These are phyloP conservation scores for Macrosteles quadrilineatus DNA, from an alignment of 1,140 invertebrate species.

Conservation along the genomic window DNA sequence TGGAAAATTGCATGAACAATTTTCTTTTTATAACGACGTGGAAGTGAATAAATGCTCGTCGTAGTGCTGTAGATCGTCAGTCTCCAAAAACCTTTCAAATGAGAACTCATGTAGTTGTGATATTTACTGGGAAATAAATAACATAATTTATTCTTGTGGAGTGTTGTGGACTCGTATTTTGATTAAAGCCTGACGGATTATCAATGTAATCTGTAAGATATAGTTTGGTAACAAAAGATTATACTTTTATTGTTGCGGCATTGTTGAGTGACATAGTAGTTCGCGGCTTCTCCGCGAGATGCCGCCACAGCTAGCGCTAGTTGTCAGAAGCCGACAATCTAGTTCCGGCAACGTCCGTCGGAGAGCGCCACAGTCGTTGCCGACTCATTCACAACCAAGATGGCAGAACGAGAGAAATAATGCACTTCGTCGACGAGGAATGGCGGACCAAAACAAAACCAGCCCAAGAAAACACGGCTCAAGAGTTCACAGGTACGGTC, in stretches of 20 bases:
- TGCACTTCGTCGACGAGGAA: conserved; percentile 28
- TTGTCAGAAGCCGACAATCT: background rate
- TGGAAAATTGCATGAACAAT: background rate
- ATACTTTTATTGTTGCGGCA: background rate
- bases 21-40: background rate
- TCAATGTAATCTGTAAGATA: no score
- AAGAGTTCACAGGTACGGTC: conserved; percentile 29
- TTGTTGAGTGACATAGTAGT: conserved; percentile 4
- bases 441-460: conserved; percentile 36
- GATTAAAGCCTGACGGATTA: no score
- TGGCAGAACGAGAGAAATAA: conserved; percentile 33
- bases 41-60: no score
- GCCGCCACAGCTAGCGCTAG: background rate
- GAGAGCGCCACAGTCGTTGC: conserved; percentile 18
- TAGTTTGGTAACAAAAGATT: no score
- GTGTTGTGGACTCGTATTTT: no score
- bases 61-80: no score
- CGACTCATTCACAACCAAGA: conserved; percentile 31
- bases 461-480: conserved; percentile 23
- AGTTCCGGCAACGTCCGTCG: conserved; percentile 16
- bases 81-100: no score
- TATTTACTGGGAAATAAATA: no score
- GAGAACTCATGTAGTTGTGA: no score
- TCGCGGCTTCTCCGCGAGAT: background rate
- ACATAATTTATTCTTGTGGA: no score